A percentile compares a stretch with the other conserved stretches of the same genome.
Evolutionary conservation across 2,888 invertebrate species (phyloP).

Genomic region (Oscheius onirici): DNA sequence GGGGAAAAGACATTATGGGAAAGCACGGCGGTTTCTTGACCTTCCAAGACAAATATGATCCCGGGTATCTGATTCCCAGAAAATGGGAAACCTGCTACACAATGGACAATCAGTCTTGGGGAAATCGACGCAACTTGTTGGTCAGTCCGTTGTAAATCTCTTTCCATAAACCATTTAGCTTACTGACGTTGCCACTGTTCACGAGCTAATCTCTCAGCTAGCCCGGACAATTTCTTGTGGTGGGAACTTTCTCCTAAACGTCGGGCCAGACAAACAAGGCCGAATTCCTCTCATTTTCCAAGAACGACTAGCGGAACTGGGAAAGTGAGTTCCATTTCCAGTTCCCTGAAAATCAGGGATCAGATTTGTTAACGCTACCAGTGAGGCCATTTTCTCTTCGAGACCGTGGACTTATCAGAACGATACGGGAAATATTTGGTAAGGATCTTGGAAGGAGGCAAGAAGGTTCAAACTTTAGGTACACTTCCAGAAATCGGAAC

Average conservation of each 20-base stretch:
- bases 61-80: constrained; percentile 63
- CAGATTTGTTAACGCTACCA: background rate
- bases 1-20: constrained; percentile 85
- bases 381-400: constrained; percentile 73
- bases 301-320: constrained; percentile 73
- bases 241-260: constrained; percentile 70
- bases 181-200: constrained; percentile 53
- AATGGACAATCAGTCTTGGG: constrained; percentile 75
- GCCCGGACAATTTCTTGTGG: constrained; percentile 67
- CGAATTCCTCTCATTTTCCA: constrained; percentile 73
- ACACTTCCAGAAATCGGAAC: constrained; percentile 55
- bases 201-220: constrained; percentile 58
- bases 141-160: too few species aligned
- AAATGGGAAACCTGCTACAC: constrained; percentile 76
- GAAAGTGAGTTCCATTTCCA: constrained; percentile 46
- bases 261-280: constrained; percentile 74
- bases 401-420: constrained; percentile 74
- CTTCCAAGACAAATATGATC: constrained; percentile 84
- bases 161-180: constrained; percentile 36
- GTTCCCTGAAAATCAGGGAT: background rate
- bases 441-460: background rate
- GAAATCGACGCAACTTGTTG: constrained; percentile 73
- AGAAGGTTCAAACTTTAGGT: constrained; percentile 36
- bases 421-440: constrained; percentile 74
- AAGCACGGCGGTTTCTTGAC: constrained; percentile 89